A percentile compares a stretch with the other conserved stretches of the same genome.
Conservation (phyloP, 2,797 vertebrate species). For the Xyrichtys novacula region DNA sequence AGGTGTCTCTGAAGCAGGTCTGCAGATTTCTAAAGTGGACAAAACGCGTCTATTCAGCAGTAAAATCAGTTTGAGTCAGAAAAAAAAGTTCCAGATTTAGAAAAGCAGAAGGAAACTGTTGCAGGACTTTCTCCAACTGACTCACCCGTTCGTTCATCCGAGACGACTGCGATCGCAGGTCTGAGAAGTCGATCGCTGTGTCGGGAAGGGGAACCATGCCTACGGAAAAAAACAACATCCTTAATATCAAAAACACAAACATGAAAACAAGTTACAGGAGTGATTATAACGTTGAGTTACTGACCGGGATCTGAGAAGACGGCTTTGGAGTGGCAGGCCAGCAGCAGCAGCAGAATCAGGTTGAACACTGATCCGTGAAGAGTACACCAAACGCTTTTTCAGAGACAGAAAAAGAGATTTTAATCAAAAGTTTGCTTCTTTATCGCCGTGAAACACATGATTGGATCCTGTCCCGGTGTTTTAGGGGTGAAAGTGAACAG, state of each 20-base stretch:
- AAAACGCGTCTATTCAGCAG: neutral
- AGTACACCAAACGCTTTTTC: constrained; percentile 84
- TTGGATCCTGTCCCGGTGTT: no score
- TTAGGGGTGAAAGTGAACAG: no score
- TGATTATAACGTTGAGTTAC: no score
- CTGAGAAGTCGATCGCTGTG: constrained; percentile 88
- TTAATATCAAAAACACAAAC: neutral
- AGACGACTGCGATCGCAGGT: constrained; percentile 83
- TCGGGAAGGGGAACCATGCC: constrained; percentile 88
- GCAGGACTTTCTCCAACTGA: neutral
- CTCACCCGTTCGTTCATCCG: constrained; percentile 85
- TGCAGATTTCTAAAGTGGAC: no score
- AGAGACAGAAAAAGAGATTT: neutral
- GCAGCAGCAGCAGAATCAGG: constrained; percentile 84
- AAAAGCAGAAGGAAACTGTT: neutral
- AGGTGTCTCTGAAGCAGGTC: no score
- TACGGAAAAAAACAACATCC: constrained; percentile 42
- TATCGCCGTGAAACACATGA: no score
- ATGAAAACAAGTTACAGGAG: neutral
- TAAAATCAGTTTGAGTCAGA: neutral
- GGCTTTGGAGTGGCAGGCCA: constrained; percentile 87
- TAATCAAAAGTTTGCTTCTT: neutral
- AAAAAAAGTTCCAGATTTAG: neutral
- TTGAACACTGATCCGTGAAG: constrained; percentile 86
- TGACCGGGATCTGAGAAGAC: constrained; percentile 89